These are phyloP conservation scores for Diorhabda sublineata DNA, from an alignment of 1,140 invertebrate species.

Conservation along the genomic window DNA sequence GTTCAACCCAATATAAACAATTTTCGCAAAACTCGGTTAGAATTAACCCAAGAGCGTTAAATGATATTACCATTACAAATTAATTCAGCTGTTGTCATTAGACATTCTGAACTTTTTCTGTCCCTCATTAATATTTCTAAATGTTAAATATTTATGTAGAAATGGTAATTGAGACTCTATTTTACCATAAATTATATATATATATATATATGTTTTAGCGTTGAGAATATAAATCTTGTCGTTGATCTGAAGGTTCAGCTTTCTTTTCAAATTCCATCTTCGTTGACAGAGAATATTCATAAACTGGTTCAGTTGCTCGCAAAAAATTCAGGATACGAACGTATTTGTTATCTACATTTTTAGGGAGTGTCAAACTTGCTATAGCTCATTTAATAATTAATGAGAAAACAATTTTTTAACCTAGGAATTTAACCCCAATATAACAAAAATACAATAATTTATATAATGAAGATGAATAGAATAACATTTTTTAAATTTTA, in stretches of 20 bases:
- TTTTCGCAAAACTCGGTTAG: too few relatives aligned
- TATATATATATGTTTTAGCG: conserved; percentile 2
- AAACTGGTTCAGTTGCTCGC: conserved; percentile 16
- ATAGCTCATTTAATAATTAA: background rate
- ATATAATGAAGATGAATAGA: too few relatives aligned
- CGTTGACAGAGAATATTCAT: conserved; percentile 19
- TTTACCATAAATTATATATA: conserved; percentile 21
- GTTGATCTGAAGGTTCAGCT: conserved; percentile 14
- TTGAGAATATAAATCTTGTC: conserved; percentile 19
- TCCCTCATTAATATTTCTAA: conserved; percentile 19
- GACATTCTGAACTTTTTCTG: conserved; percentile 18
- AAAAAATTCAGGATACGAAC: conserved; percentile 10
- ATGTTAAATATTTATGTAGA: conserved; percentile 20
- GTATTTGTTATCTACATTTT: conserved; percentile 14
- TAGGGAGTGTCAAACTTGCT: conserved; percentile 6
- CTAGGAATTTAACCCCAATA: background rate
- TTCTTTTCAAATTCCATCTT: conserved; percentile 20
- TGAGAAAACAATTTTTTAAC: background rate
- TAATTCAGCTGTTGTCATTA: conserved; percentile 10
- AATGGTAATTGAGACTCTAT: conserved; percentile 13
- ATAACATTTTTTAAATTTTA: too few relatives aligned
- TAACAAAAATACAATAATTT: too few relatives aligned
- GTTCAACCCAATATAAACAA: too few relatives aligned
- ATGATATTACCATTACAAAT: conserved; percentile 15
- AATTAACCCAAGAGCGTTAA: too few relatives aligned